Base-by-base conservation (phyloP, 2,797 vertebrate species). In the Echiichthys vipera region DNA sequence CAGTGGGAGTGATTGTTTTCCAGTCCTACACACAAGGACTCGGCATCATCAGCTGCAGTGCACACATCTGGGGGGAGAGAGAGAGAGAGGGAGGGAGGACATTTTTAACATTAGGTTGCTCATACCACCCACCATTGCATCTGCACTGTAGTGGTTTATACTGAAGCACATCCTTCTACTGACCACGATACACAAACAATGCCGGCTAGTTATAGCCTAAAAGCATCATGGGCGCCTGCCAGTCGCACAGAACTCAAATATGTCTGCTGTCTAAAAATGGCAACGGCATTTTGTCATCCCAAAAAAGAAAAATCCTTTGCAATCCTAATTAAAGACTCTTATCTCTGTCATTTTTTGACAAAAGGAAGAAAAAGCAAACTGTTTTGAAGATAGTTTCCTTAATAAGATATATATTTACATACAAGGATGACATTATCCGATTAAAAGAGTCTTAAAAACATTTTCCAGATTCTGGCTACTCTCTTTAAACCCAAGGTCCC, bases 61-160 rank as follows among this genome's bases (percentile, higher is more conserved):
- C 93, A 96, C 80, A 98, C 96, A 91, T 98, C 97, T 99, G 93
- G 71, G 68, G 85, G 64, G n/a, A 74, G 30, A 70, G 40, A 81
- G 20, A 43, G 27, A 65, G 45, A 34, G n/a, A 27, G 42, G 32
- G 51, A n/a, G 58, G 18, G 12, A 14, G 55, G 6, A 5, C 10
- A 49, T 5, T 59, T 55, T 53, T 20, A 54, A 36, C 22, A 43
- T 34, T 22, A 34, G 39, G 29, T 50, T 71, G 40, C 17, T 68
- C 39, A 2, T 5, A 45, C 46, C 66, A 65, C 29, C 22, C 59
- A 30, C 46, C 29, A 42, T 24, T 58, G 32, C 50, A 36, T 65
- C 20, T 42, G 40, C n/a, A 20, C 55, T 30, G 13, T 5, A 17
- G 46, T 18, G 22, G 18, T 45, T 69, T 75, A 58, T 46, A 36